Conservation (phyloP, 2,888 invertebrate species). For the Ptilodon capucinus region DNA sequence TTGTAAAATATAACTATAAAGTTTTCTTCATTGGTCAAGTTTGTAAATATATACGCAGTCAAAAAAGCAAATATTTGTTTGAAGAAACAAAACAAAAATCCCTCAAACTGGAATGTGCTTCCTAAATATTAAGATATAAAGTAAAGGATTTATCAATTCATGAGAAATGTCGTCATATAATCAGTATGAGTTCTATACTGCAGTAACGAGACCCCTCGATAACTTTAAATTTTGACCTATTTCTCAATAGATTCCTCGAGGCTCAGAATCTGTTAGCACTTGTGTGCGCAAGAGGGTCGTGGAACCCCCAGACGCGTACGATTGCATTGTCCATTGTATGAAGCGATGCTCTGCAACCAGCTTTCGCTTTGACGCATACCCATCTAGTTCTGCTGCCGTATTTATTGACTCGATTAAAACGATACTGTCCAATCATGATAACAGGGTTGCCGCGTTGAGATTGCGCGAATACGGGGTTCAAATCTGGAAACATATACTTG, state of each 20-base stretch:
- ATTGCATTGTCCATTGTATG: constrained; percentile 77
- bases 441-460: constrained; percentile 77
- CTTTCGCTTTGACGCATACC: constrained; percentile 77
- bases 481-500: constrained; percentile 56
- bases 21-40: background rate
- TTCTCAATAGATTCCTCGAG: constrained; percentile 1
- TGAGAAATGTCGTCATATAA: background rate
- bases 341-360: constrained; percentile 72
- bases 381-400: constrained; percentile 71
- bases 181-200: background rate
- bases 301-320: constrained; percentile 75
- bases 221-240: constrained; percentile 7
- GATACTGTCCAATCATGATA: constrained; percentile 76
- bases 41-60: background rate
- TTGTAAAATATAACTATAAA: background rate
- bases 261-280: constrained; percentile 69
- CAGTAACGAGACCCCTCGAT: constrained; percentile 5
- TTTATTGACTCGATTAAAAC: constrained; percentile 75
- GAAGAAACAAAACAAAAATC: background rate
- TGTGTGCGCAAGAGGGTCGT: constrained; percentile 70
- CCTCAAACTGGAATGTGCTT: constrained; percentile 4
- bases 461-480: constrained; percentile 72
- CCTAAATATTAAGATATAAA: constrained; percentile 1
- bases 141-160: background rate
- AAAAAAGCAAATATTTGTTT: background rate